Evolutionary conservation across 1,140 invertebrate genomes (phyloP), one percentile per base, ranked within the genome.

Genomic region (Diploscapter pachys): DNA sequence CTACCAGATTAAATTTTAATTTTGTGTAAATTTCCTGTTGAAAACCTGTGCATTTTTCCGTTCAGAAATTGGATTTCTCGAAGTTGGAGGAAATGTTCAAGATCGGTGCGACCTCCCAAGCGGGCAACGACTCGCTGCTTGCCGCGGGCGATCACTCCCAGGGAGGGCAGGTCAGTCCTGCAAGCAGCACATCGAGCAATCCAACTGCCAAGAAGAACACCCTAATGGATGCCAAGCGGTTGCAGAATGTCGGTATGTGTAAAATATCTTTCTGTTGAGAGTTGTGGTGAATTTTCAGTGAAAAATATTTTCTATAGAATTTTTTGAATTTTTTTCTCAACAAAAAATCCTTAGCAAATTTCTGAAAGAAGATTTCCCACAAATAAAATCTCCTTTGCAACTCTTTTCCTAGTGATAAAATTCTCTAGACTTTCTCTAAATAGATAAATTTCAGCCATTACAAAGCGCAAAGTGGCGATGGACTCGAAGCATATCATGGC

Each of bases 391-490:
- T 31, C 31, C 31, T 31, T 31, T 31, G 31, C 31, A 31, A 31
- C 31, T 31, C 1, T 31, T 31, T 31, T 31, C 31, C 31, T 31
- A 31, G 31, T 31, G 31, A 31, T 31, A 31, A 31, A 31, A 31
- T 31, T 31, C 1, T 31, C 31, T 31, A 31, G 31, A 31, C 31
- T 31, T 31, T 31, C 1, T 31, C 31, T 31, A 31, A 31, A 62
- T 54, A 48, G 13, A 4, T 65, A 76, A 78, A 83, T 89, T 88
- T 57, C 85, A 96, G 96, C 96, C 72, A 99, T 99, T 85, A 98
- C 95, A 64, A 90, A 95, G 86, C 90, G 96, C 87, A 98, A 98
- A 89, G 90, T 99, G 82, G 94, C 96, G 86, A 92, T 96, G 88
- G 90, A 91, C 4, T 91, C 95, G 64, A 94, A 98, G 80, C 92